Conservation (phyloP, 2,888 invertebrate species). For the Allygus modestus region DNA sequence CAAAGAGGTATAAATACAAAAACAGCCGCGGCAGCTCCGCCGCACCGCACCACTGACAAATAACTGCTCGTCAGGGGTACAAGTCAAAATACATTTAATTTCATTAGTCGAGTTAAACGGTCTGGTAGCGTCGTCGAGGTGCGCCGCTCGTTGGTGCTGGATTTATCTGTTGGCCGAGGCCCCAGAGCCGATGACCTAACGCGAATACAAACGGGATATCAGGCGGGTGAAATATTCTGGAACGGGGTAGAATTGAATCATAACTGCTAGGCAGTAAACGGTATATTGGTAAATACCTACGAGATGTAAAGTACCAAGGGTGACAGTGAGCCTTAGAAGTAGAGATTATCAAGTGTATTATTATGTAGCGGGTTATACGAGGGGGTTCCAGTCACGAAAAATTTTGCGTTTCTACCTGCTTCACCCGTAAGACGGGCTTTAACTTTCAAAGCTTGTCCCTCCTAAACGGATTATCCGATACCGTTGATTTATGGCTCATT, state of each 20-base stretch:
- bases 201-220: background rate
- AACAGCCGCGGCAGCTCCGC: background rate
- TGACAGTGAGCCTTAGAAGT: too few species aligned
- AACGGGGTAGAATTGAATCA: background rate
- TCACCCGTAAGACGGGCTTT: too few species aligned
- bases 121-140: background rate
- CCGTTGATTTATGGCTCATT: too few species aligned
- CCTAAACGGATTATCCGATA: too few species aligned
- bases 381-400: too few species aligned
- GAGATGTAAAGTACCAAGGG: too few species aligned
- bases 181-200: constrained; percentile 24
- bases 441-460: too few species aligned
- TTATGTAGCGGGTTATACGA: too few species aligned
- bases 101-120: constrained; percentile 58
- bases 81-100: constrained; percentile 62
- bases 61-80: constrained; percentile 48
- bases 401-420: too few species aligned
- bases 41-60: constrained; percentile 35
- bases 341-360: too few species aligned
- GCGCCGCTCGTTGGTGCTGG: constrained; percentile 35
- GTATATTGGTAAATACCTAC: too few species aligned
- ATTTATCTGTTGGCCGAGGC: constrained; percentile 41
- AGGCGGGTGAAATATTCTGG: background rate
- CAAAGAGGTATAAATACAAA: constrained; percentile 44
- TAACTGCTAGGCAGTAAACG: too few species aligned